Evolutionary conservation across 2,113 vertebrate genomes (phyloP).

Genomic region (Amphiprion percula): DNA sequence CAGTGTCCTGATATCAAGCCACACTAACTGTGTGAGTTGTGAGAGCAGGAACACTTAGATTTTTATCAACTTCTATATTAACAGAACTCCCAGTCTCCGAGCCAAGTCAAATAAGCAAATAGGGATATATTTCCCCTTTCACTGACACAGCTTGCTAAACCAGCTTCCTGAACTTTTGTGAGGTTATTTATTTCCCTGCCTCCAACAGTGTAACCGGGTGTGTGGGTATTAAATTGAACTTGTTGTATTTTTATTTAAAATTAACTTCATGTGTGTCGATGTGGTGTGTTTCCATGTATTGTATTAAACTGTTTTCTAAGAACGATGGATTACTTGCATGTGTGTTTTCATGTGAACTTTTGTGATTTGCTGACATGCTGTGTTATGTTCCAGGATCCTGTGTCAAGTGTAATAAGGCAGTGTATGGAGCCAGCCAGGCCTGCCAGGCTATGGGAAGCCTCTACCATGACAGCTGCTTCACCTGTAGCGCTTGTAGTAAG

Average conservation of each 20-base stretch:
- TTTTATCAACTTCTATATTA: slow-evolving; percentile 67
- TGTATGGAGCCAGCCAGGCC: slow-evolving; percentile 93
- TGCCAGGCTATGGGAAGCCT: slow-evolving; percentile 98
- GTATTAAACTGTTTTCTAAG: not conserved
- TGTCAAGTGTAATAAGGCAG: slow-evolving; percentile 92
- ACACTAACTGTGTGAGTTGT: slow-evolving; percentile 25
- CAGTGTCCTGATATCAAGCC: not conserved
- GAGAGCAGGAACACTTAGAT: slow-evolving; percentile 50
- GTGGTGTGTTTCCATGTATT: not conserved
- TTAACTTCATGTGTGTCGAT: not conserved
- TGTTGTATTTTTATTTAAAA: not conserved
- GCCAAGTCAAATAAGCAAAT: slow-evolving; percentile 81
- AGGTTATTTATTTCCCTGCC: slow-evolving; percentile 8
- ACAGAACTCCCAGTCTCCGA: slow-evolving; percentile 43
- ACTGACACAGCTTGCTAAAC: slow-evolving; percentile 42
- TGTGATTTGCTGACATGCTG: slow-evolving; percentile 23
- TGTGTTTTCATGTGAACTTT: not conserved
- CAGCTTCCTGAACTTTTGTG: slow-evolving; percentile 59
- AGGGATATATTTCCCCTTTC: slow-evolving; percentile 65
- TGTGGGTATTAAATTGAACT: not conserved
- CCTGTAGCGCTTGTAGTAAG: slow-evolving; percentile 97
- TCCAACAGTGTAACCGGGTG: not conserved
- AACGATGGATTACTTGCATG: not conserved
- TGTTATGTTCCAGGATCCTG: slow-evolving; percentile 87
- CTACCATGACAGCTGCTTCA: slow-evolving; percentile 95